Evolutionary conservation across 2,113 vertebrate species (phyloP).

Genomic region (Psittacara wagleri): DNA sequence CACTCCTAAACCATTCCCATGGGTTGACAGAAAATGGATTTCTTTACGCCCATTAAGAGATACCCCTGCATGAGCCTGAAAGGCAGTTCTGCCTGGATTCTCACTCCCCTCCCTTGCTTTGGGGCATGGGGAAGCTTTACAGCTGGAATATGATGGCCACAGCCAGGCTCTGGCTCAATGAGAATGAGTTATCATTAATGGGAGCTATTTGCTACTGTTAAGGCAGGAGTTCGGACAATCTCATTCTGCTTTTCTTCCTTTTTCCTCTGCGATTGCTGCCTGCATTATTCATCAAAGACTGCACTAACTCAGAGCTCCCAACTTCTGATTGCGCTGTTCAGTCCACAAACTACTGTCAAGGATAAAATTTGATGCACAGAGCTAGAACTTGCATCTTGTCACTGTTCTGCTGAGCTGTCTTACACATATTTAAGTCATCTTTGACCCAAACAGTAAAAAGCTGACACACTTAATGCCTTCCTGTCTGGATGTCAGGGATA

Average conservation of each 20-base stretch:
- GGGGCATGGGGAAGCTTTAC: background rate
- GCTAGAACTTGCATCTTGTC: background rate
- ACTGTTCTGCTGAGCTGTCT: background rate
- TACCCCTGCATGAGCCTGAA: background rate
- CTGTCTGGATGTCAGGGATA: background rate
- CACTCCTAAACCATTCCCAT: background rate
- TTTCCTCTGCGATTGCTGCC: background rate
- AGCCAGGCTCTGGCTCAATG: background rate
- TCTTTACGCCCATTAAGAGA: background rate
- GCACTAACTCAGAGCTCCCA: background rate
- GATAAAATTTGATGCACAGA: background rate
- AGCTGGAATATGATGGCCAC: background rate
- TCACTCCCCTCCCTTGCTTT: accelerated
- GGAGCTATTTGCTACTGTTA: background rate
- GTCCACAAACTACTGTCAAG: background rate
- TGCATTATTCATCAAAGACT: slow-evolving; percentile 37
- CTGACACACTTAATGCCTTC: background rate
- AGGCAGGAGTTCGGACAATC: background rate
- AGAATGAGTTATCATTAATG: background rate
- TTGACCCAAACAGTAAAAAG: background rate
- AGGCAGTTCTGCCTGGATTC: background rate
- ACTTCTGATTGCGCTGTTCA: background rate
- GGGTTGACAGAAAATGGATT: background rate
- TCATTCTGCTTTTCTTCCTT: background rate
- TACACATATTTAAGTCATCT: background rate